Percentiles rank a stretch among this genome's conserved stretches.
Conservation (phyloP, 2,797 vertebrate species). For the Tamandua tetradactyla region DNA sequence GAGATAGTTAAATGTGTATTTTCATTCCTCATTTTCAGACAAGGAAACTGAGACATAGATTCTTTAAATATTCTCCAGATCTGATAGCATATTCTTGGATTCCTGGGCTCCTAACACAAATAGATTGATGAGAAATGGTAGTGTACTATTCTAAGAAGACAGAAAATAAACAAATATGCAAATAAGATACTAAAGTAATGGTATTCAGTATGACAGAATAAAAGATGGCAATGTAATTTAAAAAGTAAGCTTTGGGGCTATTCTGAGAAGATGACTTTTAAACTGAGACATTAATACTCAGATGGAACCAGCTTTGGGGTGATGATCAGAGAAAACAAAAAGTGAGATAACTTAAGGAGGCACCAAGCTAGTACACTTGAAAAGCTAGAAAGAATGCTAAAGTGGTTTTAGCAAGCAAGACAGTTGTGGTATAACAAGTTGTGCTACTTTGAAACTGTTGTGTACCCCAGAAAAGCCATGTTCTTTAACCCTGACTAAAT, state of each 20-base stretch:
- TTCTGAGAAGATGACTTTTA: neutral
- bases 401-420: neutral
- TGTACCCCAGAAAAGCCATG: too few relatives aligned
- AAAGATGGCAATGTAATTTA: neutral
- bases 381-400: neutral
- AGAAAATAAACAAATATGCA: neutral
- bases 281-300: neutral
- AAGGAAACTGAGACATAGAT: neutral
- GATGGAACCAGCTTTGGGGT: neutral
- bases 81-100: neutral
- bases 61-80: neutral
- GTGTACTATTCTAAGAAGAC: neutral
- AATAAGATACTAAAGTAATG: neutral
- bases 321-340: neutral
- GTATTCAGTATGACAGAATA: neutral
- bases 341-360: neutral
- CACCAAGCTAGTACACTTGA: neutral
- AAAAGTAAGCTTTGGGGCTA: neutral
- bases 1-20: neutral
- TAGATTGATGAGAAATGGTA: neutral
- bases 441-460: too few relatives aligned
- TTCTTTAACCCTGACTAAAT: too few relatives aligned
- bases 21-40: neutral
- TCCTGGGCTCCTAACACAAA: neutral
- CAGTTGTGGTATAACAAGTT: too few relatives aligned